These are phyloP conservation scores for Caenorhabditis sp. DNA, from an alignment of 2,888 invertebrate genomes.

Conservation along the genomic window DNA sequence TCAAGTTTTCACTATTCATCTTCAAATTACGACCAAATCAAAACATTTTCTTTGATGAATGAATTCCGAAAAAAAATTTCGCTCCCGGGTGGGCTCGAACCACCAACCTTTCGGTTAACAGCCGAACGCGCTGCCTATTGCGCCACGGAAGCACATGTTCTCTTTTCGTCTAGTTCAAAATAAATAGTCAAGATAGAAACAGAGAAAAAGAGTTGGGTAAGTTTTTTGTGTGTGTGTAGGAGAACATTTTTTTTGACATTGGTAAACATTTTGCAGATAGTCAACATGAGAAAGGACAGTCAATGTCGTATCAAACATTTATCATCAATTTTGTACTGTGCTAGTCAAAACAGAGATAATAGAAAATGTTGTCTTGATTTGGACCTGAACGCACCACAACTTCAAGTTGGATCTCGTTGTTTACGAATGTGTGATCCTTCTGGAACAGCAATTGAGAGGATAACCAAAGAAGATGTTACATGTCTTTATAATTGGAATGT, in stretches of 20 bases:
- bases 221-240: neutral
- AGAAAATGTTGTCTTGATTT: constrained; percentile 64
- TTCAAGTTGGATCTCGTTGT: constrained; percentile 65
- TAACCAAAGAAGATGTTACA: constrained; percentile 67
- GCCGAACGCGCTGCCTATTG: constrained; percentile 79
- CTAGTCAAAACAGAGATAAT: constrained; percentile 68
- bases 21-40: neutral
- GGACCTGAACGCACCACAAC: constrained; percentile 64
- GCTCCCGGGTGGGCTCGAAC: constrained; percentile 63
- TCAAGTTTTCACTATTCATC: neutral
- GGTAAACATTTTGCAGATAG: constrained; percentile 49
- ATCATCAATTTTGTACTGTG: constrained; percentile 67
- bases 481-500: constrained; percentile 69
- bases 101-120: constrained; percentile 66
- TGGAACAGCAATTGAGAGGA: constrained; percentile 61
- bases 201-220: neutral
- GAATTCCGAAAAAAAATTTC: neutral
- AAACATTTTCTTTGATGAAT: neutral
- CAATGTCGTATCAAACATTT: constrained; percentile 64
- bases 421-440: constrained; percentile 67
- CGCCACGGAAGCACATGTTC: constrained; percentile 52
- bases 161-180: neutral
- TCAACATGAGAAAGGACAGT: constrained; percentile 52
- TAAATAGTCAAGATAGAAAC: neutral
- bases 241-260: neutral